phyloP scores from a whole-genome alignment of 2,113 vertebrate genomes.

The Todiramphus chloris region DNA sequence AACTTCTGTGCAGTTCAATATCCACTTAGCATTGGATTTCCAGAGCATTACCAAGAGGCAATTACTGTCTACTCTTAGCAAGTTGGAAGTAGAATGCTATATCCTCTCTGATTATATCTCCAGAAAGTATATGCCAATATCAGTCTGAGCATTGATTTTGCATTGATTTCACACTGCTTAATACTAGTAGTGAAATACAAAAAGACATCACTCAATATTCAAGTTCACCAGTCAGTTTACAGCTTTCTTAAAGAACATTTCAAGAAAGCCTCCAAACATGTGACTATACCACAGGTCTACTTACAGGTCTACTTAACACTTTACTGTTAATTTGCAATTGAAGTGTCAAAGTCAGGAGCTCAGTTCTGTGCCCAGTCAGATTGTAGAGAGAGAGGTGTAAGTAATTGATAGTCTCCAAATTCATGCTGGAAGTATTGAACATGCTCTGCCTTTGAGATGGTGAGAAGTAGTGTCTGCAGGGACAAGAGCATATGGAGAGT shows the following conservation, averaged over 20 bases:
- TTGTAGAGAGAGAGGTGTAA: neutral
- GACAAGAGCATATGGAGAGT: neutral
- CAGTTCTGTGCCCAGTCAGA: neutral
- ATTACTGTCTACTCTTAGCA: neutral
- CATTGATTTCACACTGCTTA: neutral
- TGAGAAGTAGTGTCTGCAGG: neutral
- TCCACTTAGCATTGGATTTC: conserved; percentile 9
- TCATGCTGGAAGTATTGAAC: neutral
- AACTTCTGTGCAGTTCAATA: conserved; percentile 15
- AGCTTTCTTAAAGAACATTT: neutral
- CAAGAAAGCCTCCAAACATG: neutral
- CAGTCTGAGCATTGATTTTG: neutral
- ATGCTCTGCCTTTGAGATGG: neutral
- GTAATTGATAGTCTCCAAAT: neutral
- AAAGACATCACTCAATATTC: neutral
- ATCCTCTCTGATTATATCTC: neutral
- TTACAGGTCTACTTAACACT: neutral
- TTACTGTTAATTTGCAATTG: neutral
- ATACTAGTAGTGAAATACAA: neutral
- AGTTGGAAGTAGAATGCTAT: neutral
- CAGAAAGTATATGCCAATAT: neutral
- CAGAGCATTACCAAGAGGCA: conserved; percentile 6
- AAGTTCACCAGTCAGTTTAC: neutral
- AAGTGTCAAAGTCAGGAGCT: neutral
- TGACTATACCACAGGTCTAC: neutral